phyloP scores from a whole-genome alignment of 2,797 vertebrate species.

The Sebastes elongatus region DNA sequence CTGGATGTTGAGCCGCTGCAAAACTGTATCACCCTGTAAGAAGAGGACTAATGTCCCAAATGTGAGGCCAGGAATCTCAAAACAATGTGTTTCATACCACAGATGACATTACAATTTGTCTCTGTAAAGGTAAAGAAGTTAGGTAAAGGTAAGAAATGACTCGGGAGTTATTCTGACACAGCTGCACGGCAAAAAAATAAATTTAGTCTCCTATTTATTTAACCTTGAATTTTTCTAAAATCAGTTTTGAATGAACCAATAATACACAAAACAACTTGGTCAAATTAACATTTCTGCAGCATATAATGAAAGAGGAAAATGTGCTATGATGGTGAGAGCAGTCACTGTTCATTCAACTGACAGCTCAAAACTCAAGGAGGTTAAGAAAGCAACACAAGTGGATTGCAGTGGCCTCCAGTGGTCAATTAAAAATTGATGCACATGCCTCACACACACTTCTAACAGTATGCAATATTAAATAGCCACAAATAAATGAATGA shows the following conservation, averaged over 20 bases:
- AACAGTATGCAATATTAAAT: background rate
- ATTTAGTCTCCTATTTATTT: background rate
- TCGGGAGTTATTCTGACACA: background rate
- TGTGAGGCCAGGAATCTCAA: background rate
- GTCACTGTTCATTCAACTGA: background rate
- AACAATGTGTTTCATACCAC: background rate
- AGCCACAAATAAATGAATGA: background rate
- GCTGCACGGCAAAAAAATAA: background rate
- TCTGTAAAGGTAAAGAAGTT: background rate
- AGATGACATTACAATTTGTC: background rate
- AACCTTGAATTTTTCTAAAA: background rate
- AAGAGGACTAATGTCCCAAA: background rate
- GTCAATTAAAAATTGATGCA: conserved; percentile 26
- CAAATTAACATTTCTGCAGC: background rate
- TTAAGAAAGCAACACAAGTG: background rate
- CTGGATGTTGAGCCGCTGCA: background rate
- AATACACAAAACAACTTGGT: background rate
- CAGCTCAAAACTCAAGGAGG: background rate
- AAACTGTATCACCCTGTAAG: background rate
- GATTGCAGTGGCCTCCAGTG: conserved; percentile 56
- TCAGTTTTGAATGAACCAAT: background rate
- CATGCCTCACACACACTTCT: background rate
- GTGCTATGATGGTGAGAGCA: background rate
- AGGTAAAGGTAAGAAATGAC: background rate
- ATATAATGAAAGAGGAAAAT: background rate